Percentiles rank a stretch among this genome's conserved stretches.
Evolutionary conservation across 2,797 vertebrate genomes (phyloP).

Genomic region (Enoplosus armatus): DNA sequence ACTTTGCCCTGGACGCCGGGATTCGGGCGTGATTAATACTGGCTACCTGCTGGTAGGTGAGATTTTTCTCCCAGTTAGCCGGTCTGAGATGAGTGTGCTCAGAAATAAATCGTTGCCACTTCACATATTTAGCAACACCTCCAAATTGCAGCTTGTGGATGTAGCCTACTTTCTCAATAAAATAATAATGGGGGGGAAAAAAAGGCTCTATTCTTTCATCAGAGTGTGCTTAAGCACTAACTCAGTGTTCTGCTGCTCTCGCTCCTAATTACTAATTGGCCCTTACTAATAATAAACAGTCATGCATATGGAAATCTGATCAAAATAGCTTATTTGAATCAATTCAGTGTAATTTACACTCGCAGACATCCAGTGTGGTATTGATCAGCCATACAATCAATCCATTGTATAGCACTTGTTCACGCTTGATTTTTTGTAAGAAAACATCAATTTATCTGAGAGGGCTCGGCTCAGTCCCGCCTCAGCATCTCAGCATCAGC

Average conservation of each 20-base stretch:
- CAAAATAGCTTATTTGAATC: conserved; percentile 59
- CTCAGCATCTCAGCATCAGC: conserved; percentile 32
- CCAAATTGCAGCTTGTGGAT: conserved; percentile 42
- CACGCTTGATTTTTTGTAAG: conserved; percentile 36
- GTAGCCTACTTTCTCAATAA: conserved; percentile 61
- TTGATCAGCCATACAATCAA: conserved; percentile 36
- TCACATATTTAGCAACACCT: conserved; percentile 55
- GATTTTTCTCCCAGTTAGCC: conserved; percentile 22
- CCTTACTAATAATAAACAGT: conserved; percentile 72
- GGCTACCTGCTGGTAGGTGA: conserved; percentile 2
- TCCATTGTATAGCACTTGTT: conserved; percentile 16
- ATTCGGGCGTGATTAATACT: conserved; percentile 8
- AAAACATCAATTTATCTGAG: conserved; percentile 31
- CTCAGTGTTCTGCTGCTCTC: conserved; percentile 45
- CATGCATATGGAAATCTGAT: conserved; percentile 71
- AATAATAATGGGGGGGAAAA: conserved; percentile 48
- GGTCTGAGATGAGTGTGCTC: conserved; percentile 41
- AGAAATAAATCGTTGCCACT: conserved; percentile 51
- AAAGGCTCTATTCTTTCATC: conserved; percentile 59
- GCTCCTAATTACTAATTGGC: conserved; percentile 71
- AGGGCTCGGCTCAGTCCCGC: conserved; percentile 4
- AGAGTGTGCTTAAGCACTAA: conserved; percentile 26
- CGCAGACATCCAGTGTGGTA: conserved; percentile 11
- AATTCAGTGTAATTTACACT: conserved; percentile 44
- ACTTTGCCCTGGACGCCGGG: too few species aligned